These are phyloP conservation scores for Lapara coniferarum DNA, from an alignment of 2,888 invertebrate genomes.

Conservation along the genomic window DNA sequence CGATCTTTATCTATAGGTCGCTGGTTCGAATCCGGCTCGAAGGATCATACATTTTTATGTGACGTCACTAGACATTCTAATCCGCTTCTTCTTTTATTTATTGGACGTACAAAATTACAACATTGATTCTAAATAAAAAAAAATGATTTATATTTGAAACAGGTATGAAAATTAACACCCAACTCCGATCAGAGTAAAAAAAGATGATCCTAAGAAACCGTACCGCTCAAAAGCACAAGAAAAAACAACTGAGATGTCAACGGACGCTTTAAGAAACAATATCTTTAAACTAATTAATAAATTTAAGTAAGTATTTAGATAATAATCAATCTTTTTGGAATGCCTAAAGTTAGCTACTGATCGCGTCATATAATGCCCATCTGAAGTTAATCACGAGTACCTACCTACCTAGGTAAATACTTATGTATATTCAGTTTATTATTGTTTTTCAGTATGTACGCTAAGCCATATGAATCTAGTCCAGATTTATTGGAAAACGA, in stretches of 20 bases:
- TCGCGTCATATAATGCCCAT: no score
- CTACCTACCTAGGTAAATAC: not conserved
- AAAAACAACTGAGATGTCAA: not conserved
- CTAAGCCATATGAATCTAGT: not conserved
- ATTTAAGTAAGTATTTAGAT: not conserved
- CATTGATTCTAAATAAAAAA: no score
- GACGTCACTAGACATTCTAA: no score
- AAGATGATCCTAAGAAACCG: not conserved
- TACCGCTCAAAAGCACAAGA: not conserved
- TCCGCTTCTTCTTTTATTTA: no score
- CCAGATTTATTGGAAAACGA: not conserved
- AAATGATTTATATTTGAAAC: not conserved
- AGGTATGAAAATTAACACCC: not conserved
- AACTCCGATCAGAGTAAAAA: not conserved
- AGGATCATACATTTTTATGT: constrained; percentile 57
- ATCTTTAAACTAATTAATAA: not conserved
- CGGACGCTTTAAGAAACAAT: not conserved
- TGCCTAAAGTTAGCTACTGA: no score
- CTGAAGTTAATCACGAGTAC: not conserved
- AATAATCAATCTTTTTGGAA: no score
- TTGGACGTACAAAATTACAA: no score
- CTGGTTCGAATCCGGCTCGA: constrained; percentile 88
- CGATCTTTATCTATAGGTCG: constrained; percentile 83
- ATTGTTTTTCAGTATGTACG: constrained; percentile 3
- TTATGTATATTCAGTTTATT: not conserved